Conservation (phyloP, 2,888 invertebrate species). For the Punctoribates punctum region DNA sequence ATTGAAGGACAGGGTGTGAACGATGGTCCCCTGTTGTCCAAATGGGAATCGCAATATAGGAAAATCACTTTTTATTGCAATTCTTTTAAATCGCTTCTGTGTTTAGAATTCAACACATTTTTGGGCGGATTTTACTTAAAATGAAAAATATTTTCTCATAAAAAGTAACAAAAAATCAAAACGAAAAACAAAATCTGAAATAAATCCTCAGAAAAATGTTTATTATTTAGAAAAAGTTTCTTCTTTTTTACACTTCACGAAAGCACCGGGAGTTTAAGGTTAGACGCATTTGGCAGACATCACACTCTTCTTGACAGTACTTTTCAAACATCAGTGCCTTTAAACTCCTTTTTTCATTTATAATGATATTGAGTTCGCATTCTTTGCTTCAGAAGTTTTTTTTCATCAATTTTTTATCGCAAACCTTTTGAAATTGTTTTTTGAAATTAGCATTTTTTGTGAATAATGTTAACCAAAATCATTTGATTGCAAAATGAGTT, state of each 20-base stretch:
- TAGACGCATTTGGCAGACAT: neutral
- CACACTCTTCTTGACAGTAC: neutral
- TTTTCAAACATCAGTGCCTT: neutral
- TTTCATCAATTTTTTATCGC: too few relatives aligned
- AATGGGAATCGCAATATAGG: neutral
- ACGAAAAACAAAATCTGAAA: too few relatives aligned
- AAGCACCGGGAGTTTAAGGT: slow-evolving; percentile 2
- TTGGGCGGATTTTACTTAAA: neutral
- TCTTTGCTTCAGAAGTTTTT: too few relatives aligned
- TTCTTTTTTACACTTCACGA: neutral
- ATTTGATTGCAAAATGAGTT: too few relatives aligned
- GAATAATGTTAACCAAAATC: too few relatives aligned
- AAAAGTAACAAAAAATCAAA: neutral
- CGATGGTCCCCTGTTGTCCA: neutral
- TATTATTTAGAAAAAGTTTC: neutral
- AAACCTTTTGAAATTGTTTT: too few relatives aligned
- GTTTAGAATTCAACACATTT: neutral
- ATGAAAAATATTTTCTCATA: neutral
- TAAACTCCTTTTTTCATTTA: too few relatives aligned
- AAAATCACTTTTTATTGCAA: neutral
- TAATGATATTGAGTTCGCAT: too few relatives aligned
- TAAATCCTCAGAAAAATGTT: neutral
- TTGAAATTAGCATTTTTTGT: too few relatives aligned
- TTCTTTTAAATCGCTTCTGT: neutral
- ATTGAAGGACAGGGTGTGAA: too few relatives aligned